Percentiles rank a stretch among this genome's conserved stretches.
phyloP scores from a whole-genome alignment of 2,113 vertebrate genomes.

The Alouatta palliata region DNA sequence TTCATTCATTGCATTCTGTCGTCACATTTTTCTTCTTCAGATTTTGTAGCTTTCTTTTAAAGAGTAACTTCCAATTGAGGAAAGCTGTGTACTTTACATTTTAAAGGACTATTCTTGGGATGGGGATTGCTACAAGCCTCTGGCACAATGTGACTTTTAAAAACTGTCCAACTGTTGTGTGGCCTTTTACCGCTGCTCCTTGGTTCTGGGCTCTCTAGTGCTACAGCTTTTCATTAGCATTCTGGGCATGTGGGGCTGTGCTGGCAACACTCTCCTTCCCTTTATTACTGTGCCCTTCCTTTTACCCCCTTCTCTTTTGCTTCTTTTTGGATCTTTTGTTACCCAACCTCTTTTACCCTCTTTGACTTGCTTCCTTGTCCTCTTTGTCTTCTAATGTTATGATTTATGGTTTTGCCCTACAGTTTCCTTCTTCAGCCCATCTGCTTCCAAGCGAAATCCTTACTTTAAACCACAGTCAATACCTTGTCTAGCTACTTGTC shows the following conservation, averaged over 20 bases:
- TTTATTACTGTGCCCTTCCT: slow-evolving; percentile 79
- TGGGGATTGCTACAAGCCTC: neutral
- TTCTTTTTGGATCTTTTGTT: slow-evolving; percentile 68
- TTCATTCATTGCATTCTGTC: neutral
- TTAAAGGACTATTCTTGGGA: slow-evolving; percentile 50
- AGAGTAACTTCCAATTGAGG: slow-evolving; percentile 49
- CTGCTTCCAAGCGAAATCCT: slow-evolving; percentile 56
- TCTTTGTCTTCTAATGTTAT: slow-evolving; percentile 69
- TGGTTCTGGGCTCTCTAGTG: slow-evolving; percentile 20
- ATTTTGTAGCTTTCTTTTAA: slow-evolving; percentile 7
- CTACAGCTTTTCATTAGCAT: slow-evolving; percentile 76
- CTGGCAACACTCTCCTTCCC: slow-evolving; percentile 63
- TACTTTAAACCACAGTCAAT: slow-evolving; percentile 45
- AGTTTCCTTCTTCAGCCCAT: slow-evolving; percentile 50
- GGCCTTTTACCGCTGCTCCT: slow-evolving; percentile 41
- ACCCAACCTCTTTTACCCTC: slow-evolving; percentile 52
- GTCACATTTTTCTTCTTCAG: neutral
- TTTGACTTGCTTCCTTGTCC: slow-evolving; percentile 58
- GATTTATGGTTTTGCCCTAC: slow-evolving; percentile 72
- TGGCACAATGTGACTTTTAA: slow-evolving; percentile 32
- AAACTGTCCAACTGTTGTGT: slow-evolving; percentile 25
- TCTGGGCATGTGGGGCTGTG: slow-evolving; percentile 34
- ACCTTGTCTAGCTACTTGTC: neutral
- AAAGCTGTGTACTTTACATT: slow-evolving; percentile 44
- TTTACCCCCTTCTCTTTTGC: slow-evolving; percentile 72